Conservation (phyloP, 2,888 invertebrate genomes). For the Heliconius ethilla region DNA sequence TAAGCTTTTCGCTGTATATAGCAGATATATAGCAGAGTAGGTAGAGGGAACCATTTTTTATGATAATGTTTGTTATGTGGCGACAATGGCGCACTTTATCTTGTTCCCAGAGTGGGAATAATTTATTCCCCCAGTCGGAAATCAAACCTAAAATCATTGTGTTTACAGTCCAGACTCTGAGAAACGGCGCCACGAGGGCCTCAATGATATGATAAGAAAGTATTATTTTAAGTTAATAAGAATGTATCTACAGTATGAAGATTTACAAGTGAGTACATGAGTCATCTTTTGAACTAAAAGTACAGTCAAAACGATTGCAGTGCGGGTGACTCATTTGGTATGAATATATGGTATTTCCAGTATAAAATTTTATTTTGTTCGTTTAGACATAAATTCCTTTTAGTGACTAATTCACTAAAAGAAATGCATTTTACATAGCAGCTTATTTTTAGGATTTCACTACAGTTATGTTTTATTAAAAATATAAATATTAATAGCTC, state of each 20-base stretch:
- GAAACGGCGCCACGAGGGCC: too few species aligned
- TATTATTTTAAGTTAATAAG: neutral
- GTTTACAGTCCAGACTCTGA: too few species aligned
- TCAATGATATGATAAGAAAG: neutral
- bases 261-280: conserved; percentile 18
- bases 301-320: conserved; percentile 37
- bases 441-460: conserved; percentile 2
- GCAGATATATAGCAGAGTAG: too few species aligned
- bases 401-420: too few species aligned
- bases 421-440: neutral
- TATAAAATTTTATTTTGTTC: conserved; percentile 25
- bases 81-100: too few species aligned
- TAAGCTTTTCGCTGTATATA: too few species aligned
- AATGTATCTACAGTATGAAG: neutral
- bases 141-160: too few species aligned
- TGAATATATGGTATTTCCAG: conserved; percentile 41
- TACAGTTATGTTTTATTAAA: neutral
- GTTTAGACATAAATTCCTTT: neutral
- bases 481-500: too few species aligned
- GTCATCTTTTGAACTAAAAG: conserved; percentile 40
- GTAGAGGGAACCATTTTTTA: too few species aligned
- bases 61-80: too few species aligned
- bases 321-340: conserved; percentile 41
- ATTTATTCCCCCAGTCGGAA: too few species aligned
- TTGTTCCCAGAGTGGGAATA: too few species aligned